These are phyloP conservation scores for Gorsachius magnificus DNA, from an alignment of 2,797 vertebrate species.

Conservation along the genomic window DNA sequence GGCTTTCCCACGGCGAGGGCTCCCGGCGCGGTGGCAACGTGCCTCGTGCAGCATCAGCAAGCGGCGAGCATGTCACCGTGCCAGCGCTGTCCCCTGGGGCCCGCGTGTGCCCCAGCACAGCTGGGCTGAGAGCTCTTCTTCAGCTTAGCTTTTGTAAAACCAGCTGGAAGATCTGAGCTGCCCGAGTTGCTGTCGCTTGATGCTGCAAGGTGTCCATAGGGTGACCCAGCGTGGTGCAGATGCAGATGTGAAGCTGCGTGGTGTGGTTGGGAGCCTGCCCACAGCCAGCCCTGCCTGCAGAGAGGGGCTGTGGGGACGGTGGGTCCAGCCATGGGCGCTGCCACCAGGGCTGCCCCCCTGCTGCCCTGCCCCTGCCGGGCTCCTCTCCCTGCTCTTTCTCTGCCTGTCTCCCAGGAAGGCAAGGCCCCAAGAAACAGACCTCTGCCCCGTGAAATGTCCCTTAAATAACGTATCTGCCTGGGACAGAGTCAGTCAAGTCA, in stretches of 20 bases:
- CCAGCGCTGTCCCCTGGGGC: fast-evolving
- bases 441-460: neutral
- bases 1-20: slow-evolving; percentile 16
- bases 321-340: neutral
- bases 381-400: neutral
- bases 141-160: fast-evolving
- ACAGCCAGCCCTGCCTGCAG: fast-evolving
- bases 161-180: neutral
- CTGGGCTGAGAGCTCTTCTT: neutral
- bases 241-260: fast-evolving
- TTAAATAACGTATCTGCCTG: neutral
- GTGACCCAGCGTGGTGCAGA: neutral
- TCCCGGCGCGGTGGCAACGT: neutral
- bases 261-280: neutral
- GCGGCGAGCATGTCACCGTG: neutral
- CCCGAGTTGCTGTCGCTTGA: fast-evolving
- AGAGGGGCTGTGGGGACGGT: fast-evolving
- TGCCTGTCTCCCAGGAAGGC: neutral
- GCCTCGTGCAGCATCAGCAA: neutral
- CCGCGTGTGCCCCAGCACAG: fast-evolving
- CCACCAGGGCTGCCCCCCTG: too few relatives aligned
- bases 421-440: neutral
- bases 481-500: neutral
- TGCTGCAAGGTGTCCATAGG: fast-evolving
- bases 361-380: neutral